Conservation (phyloP, 2,888 invertebrate genomes). For the Tachina grossa region DNA sequence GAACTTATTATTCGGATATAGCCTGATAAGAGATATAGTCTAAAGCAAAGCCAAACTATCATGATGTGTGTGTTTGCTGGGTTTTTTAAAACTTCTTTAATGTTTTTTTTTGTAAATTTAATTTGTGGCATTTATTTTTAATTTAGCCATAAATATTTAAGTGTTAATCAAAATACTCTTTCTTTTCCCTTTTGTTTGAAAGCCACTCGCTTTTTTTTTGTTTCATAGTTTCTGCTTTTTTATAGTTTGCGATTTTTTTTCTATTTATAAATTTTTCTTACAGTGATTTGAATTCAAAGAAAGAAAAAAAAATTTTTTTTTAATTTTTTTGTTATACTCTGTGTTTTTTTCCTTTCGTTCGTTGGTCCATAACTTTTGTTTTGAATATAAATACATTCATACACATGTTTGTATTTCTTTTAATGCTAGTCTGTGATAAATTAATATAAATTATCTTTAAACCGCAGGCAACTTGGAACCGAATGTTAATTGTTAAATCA, state of each 20-base stretch:
- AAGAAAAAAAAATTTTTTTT: background rate
- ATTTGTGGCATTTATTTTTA: no score
- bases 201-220: background rate
- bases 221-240: constrained; percentile 15
- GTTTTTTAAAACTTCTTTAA: no score
- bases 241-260: constrained; percentile 39
- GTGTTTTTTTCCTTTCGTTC: constrained; percentile 47
- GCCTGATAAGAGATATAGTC: no score
- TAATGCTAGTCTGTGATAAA: constrained; percentile 39
- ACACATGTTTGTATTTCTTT: constrained; percentile 5
- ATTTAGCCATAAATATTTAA: no score
- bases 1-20: no score
- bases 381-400: background rate
- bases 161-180: background rate
- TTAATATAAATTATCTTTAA: constrained; percentile 64
- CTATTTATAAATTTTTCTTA: background rate
- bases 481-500: constrained; percentile 51
- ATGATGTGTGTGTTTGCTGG: no score
- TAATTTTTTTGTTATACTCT: constrained; percentile 43
- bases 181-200: background rate
- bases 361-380: constrained; percentile 40
- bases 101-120: no score
- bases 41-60: no score
- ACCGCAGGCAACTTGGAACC: constrained; percentile 58
- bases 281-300: background rate